Conservation (phyloP, 1,140 invertebrate species). For the Lepidurus arcticus region DNA sequence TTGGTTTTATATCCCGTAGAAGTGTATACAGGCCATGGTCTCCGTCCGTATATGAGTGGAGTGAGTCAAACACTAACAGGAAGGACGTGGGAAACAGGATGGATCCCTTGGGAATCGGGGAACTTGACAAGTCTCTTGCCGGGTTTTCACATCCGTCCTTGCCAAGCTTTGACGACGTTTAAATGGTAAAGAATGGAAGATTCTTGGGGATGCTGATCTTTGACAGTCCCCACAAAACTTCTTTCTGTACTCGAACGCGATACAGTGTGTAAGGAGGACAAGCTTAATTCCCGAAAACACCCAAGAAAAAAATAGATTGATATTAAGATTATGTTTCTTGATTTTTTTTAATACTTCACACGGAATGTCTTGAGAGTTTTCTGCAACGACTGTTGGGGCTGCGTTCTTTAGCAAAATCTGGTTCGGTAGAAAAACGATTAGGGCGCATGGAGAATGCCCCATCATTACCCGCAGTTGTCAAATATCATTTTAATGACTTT, state of each 20-base stretch:
- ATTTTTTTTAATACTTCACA: too few species aligned
- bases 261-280: not conserved
- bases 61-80: not conserved
- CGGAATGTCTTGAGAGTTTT: too few species aligned
- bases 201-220: conserved; percentile 9
- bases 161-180: not conserved
- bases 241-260: not conserved
- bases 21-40: too few species aligned
- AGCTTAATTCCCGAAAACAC: not conserved
- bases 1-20: too few species aligned
- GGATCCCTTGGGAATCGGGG: conserved; percentile 9
- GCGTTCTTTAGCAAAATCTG: too few species aligned
- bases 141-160: conserved; percentile 21
- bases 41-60: not conserved
- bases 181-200: not conserved
- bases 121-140: conserved; percentile 6
- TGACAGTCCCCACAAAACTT: not conserved
- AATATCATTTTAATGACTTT: too few species aligned
- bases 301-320: not conserved
- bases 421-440: too few species aligned
- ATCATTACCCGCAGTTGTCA: too few species aligned
- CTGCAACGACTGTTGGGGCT: too few species aligned
- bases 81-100: conserved; percentile 21
- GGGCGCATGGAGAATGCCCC: too few species aligned
- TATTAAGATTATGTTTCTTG: too few species aligned